A percentile compares a stretch with the other conserved stretches of the same genome.
Conservation (phyloP, 1,140 invertebrate species). For the Telenomus remus region DNA sequence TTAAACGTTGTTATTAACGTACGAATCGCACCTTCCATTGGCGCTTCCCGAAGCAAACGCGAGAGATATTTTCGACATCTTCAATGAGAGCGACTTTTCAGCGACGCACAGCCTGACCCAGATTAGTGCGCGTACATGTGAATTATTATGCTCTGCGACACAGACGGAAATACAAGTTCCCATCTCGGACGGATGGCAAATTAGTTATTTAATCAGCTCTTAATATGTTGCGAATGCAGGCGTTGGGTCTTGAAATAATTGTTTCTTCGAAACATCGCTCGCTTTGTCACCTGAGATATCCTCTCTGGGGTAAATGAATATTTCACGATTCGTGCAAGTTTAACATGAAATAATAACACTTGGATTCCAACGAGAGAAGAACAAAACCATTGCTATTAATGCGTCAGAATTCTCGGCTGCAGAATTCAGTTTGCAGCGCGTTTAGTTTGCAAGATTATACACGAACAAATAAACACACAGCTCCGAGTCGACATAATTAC, state of each 20-base stretch:
- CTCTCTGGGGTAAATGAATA: too few species aligned
- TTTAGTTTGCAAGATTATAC: slow-evolving; percentile 10
- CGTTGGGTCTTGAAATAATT: too few species aligned
- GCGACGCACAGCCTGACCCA: slow-evolving; percentile 21
- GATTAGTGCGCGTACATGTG: slow-evolving; percentile 12
- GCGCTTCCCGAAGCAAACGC: slow-evolving; percentile 4
- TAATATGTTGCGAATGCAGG: too few species aligned
- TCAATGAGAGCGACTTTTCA: slow-evolving; percentile 20
- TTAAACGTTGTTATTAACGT: too few species aligned
- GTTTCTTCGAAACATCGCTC: too few species aligned
- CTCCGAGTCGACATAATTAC: slow-evolving; percentile 13
- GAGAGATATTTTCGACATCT: slow-evolving; percentile 30
- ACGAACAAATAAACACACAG: slow-evolving; percentile 16
- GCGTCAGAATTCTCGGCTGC: slow-evolving; percentile 4
- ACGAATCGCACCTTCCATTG: too few species aligned
- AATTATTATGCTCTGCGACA: slow-evolving; percentile 14
- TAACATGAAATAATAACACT: slow-evolving; percentile 8
- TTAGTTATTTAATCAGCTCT: neutral
- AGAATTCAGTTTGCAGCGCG: neutral
- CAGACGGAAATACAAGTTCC: too few species aligned
- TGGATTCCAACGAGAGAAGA: too few species aligned
- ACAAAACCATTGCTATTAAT: slow-evolving; percentile 5
- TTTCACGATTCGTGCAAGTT: too few species aligned
- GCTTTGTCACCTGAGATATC: too few species aligned
- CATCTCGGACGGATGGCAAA: too few species aligned